phyloP scores from a whole-genome alignment of 2,888 invertebrate species.

The Galerucella calmariensis region DNA sequence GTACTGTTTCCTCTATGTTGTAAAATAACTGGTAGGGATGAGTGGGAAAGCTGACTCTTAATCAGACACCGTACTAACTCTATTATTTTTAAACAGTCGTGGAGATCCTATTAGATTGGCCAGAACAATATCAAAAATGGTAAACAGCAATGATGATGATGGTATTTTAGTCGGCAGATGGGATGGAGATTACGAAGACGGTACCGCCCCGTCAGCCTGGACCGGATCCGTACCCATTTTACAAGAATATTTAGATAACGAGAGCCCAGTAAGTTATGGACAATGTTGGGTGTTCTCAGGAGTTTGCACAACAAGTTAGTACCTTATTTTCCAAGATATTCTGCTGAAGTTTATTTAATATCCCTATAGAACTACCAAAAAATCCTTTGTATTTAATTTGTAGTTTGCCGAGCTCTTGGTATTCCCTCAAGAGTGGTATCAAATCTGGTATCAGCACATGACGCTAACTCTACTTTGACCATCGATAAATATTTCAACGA shows the following conservation, averaged over 20 bases:
- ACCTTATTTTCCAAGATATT: neutral
- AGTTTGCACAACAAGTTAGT: conserved; percentile 79
- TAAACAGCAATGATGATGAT: conserved; percentile 82
- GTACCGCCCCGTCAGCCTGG: conserved; percentile 83
- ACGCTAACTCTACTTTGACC: conserved; percentile 81
- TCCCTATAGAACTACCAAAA: no score
- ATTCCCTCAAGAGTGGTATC: conserved; percentile 85
- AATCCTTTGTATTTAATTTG: conserved; percentile 36
- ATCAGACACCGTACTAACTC: neutral
- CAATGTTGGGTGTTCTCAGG: conserved; percentile 93
- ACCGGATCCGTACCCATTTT: conserved; percentile 83
- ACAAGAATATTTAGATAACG: conserved; percentile 74
- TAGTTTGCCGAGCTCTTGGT: conserved; percentile 83
- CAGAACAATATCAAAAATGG: conserved; percentile 78
- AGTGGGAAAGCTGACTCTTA: no score
- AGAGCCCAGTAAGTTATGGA: conserved; percentile 79
- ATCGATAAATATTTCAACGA: conserved; percentile 81
- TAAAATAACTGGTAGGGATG: no score
- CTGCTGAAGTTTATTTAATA: neutral
- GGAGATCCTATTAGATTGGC: conserved; percentile 78
- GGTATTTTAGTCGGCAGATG: conserved; percentile 77
- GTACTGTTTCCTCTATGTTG: no score
- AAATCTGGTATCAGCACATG: conserved; percentile 87
- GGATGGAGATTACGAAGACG: conserved; percentile 80
- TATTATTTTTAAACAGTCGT: conserved; percentile 60